phyloP scores from a whole-genome alignment of 2,888 invertebrate genomes.

The Parasteatoda lunata region DNA sequence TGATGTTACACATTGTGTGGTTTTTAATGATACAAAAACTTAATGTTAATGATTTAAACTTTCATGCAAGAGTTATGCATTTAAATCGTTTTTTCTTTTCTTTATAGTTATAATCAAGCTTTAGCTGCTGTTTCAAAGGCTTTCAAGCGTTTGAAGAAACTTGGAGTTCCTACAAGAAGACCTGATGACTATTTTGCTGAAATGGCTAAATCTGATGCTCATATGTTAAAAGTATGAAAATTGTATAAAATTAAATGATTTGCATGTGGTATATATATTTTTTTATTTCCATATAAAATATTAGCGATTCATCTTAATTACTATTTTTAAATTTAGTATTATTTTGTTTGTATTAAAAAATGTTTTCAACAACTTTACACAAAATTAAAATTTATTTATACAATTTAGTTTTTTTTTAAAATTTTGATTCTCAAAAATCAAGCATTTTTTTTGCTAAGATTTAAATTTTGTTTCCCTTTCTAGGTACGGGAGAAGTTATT shows the following conservation, averaged over 20 bases:
- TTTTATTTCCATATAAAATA: background rate
- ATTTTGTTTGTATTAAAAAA: too few species aligned
- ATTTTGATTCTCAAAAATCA: too few species aligned
- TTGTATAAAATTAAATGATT: background rate
- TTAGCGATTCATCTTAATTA: background rate
- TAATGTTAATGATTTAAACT: too few species aligned
- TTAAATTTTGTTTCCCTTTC: constrained; percentile 18
- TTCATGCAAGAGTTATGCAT: too few species aligned
- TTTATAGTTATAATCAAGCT: constrained; percentile 76
- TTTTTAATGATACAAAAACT: too few species aligned
- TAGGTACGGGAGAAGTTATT: constrained; percentile 85
- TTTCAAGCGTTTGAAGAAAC: constrained; percentile 83
- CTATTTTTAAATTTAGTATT: too few species aligned
- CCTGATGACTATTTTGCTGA: constrained; percentile 99
- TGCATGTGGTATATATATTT: too few species aligned
- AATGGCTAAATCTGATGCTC: constrained; percentile 97
- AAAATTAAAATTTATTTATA: too few species aligned
- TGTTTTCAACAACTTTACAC: too few species aligned
- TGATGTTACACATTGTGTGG: too few species aligned
- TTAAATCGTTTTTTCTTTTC: background rate
- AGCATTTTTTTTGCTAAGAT: background rate
- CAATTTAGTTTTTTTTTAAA: too few species aligned
- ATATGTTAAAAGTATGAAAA: constrained; percentile 89
- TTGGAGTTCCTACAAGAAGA: constrained; percentile 85
- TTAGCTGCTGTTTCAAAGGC: constrained; percentile 88